Base-by-base conservation (phyloP, 2,797 vertebrate species). In the Anolis apletophallus region DNA sequence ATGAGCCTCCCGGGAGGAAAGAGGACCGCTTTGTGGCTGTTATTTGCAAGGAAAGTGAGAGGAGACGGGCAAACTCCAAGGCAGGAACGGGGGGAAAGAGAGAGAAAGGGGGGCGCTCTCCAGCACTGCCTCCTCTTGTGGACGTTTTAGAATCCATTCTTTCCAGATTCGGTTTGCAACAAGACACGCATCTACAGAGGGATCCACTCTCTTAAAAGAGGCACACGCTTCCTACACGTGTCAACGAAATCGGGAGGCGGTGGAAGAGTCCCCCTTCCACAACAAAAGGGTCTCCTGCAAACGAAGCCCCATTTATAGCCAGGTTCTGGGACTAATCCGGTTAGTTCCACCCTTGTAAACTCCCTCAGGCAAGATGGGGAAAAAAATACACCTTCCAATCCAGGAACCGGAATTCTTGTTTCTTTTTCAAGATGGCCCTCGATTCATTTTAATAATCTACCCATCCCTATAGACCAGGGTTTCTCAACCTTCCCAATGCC, bases 291-390 rank as follows among this genome's bases (percentile, higher is more conserved):
- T 29, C 3, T 5, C 46, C 17, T 1, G 50, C 2, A 23, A 13
- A 52, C 21, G 9, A 17, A 2, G 2, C 1, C 10, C 12, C 21
- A 12, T 40, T 85, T 81, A 77, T 13, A 17, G 72, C 89, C 93
- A 88, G 75, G 83, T 86, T 23, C 85, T 5, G 75, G 85, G 90
- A 85, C 92, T 92, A 85, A 87, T 91, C 90, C 80, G 88, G 91
- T 93, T 93, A 90, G 88, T 93, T 94, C 83, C 92, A 90, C 91
- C 32, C 83, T 87, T 94, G 71, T 86, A 89, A 84, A 84, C 91
- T 92, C 87, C 89, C 89, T 88, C 0, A 0, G 84, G 82, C 26
- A 80, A 82, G 80, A 54, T 67, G 87, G 93, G 77, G 86, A 91
- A 93, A 32, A 74, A 92, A 78, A 1, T 73, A 57, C 40, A 88